Base-by-base conservation (phyloP, 2,113 vertebrate genomes). In the Scortum barcoo region DNA sequence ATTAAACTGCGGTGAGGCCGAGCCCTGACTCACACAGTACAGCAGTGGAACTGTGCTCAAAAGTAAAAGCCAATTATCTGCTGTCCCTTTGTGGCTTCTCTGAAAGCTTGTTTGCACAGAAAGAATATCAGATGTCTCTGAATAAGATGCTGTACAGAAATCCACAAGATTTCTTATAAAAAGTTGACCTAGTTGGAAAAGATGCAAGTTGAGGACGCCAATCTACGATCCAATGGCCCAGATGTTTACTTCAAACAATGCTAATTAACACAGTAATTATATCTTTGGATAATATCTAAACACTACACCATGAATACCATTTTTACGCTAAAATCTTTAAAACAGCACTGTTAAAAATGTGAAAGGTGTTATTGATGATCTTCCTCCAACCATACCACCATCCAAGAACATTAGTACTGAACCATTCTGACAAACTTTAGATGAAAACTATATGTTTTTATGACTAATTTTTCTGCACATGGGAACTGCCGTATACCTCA, bases 1-100 rank as follows among this genome's bases (percentile, higher is more conserved):
- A 83, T 86, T 82, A 88, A 81, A 50, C 13, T 38, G 2, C 1
- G 26, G 1, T 33, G 51, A 62, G 5, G 48, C 19, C 56, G 30
- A 74, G 30, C 51, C 9, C 26, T 1, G 44, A 30, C 61, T 67
- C 36, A n/a, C 2, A 24, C 10, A 57, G 10, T 44, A 36, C 3
- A 56, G 24, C 36, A 65, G 9, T 20, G 48, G 22, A 54, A 11
- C 33, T 42, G 10, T 42, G 33, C 46, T 65, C 33, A 73, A 30
- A 24, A 48, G 33, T 8, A 58, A 60, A 3, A 73, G 56, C 9
- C 56, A 50, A 40, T 51, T 17, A 12, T 3, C 8, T 36, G 22
- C 11, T 12, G 57, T 46, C 57, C 42, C 72, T 11, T 20, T 42
- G 69, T 7, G 54, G 24, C 24, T 44, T 20, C 36, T 22, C 26